Evolutionary conservation across 1,140 invertebrate genomes (phyloP), one percentile per base, ranked within the genome.

Genomic region (Phortica variegata): DNA sequence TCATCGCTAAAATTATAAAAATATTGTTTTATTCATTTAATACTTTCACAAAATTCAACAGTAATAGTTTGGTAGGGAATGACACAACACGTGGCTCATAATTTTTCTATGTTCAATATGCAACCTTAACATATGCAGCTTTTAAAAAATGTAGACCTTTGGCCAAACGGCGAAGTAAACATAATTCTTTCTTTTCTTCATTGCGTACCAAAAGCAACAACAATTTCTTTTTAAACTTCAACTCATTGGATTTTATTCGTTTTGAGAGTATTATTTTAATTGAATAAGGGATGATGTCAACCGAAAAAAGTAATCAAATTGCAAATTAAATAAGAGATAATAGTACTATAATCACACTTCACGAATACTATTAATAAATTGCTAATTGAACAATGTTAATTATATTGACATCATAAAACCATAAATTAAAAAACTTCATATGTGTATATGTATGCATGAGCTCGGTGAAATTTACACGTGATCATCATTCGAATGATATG

Each of bases 1-100:
- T 75, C 73, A 49, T 73, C 72, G 53, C 72, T 74, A 55, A 19
- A 71, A 65, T 33, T 26, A 47, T 18, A 10, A 45, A 33, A 2
- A 36, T 17, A 17, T 38, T 7, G 13, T 17, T 38, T 38, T 4
- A 38, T 38, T 38, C 13, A 15, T 34, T 34, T 4, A 34, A 34
- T 9, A 13, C 13, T 34, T 29, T 29, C 26, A 29, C 6, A 29
- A 7, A 29, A 29, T 29, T 7, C 26, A 29, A 29, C 6, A 29
- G 12, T 29, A 7, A 7, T 29, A 12, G 26, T 29, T 7, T 29
- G 12, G 26, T 29, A 29, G 6, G 12, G 6, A 29, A 7, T 7
- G 12, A 29, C 12, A 29, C 12, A 7, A 29, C 26, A 29, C 12
- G 12, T 6, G 6, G 26, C 6, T 29, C 12, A 29, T 29, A 7